phyloP scores from a whole-genome alignment of 2,113 vertebrate species.

The Silurus meridionalis region DNA sequence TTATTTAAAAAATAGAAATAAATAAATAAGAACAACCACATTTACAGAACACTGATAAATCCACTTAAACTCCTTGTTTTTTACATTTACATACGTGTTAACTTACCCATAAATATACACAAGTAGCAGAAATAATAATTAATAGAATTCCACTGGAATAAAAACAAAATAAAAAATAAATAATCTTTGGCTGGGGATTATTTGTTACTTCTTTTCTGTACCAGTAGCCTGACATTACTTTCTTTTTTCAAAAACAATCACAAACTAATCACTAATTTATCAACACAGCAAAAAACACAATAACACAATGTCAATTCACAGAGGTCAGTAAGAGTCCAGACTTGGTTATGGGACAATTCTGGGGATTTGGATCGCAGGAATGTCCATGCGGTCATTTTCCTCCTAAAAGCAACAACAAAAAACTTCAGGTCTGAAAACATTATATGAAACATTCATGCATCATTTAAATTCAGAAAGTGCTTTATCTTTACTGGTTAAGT shows the following conservation, averaged over 20 bases:
- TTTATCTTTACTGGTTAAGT: too few relatives aligned
- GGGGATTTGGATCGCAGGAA: conserved; percentile 61
- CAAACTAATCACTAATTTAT: background rate
- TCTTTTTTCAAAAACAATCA: background rate
- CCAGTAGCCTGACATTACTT: background rate
- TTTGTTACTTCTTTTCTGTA: background rate
- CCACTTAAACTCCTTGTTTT: conserved; percentile 1
- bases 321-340: conserved; percentile 65
- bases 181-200: background rate
- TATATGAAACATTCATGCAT: background rate
- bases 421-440: background rate
- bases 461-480: background rate
- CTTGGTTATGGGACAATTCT: conserved; percentile 74
- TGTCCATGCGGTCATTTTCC: conserved; percentile 53
- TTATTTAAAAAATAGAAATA: conserved; percentile 37
- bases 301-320: conserved; percentile 36
- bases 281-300: background rate
- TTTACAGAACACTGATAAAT: conserved; percentile 6
- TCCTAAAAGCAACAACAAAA: conserved; percentile 40
- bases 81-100: conserved; percentile 8
- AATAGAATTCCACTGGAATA: background rate
- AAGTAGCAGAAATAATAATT: background rate
- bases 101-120: conserved; percentile 25
- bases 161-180: background rate
- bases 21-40: conserved; percentile 36